These are phyloP conservation scores for Mactromeris polynyma DNA, from an alignment of 2,888 invertebrate genomes.

Conservation along the genomic window DNA sequence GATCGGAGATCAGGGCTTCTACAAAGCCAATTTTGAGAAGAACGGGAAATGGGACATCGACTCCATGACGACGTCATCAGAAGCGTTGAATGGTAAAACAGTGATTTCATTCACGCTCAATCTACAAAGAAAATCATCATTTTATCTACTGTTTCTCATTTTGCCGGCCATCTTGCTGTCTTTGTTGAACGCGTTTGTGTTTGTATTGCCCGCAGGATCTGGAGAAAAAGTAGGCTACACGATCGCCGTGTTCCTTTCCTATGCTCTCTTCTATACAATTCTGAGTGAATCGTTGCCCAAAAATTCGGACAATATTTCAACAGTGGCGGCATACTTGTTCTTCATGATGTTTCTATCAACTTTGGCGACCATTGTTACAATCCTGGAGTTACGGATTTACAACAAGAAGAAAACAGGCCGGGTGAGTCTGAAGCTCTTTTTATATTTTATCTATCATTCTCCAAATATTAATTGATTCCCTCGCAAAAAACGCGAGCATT, in stretches of 20 bases:
- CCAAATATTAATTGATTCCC: too few relatives aligned
- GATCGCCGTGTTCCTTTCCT: slow-evolving; percentile 65
- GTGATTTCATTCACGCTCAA: slow-evolving; percentile 53
- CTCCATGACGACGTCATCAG: slow-evolving; percentile 52
- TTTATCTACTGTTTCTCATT: slow-evolving; percentile 62
- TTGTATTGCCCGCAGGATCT: slow-evolving; percentile 64
- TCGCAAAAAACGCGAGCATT: too few relatives aligned
- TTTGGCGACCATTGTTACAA: slow-evolving; percentile 58
- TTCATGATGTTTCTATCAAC: slow-evolving; percentile 70
- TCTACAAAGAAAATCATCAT: slow-evolving; percentile 58
- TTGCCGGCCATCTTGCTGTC: slow-evolving; percentile 62
- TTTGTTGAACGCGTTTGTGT: slow-evolving; percentile 63
- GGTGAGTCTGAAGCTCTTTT: background rate
- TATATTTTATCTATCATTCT: background rate
- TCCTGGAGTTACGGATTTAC: slow-evolving; percentile 61
- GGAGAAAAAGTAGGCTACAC: slow-evolving; percentile 67
- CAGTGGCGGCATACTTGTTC: slow-evolving; percentile 64
- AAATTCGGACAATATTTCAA: slow-evolving; percentile 65
- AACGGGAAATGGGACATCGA: slow-evolving; percentile 66
- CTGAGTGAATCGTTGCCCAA: slow-evolving; percentile 63
- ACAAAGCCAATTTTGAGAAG: slow-evolving; percentile 65
- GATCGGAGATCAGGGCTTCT: slow-evolving; percentile 57
- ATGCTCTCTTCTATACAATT: slow-evolving; percentile 68
- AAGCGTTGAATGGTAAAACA: slow-evolving; percentile 49
- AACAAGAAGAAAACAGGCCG: slow-evolving; percentile 50